Evolutionary conservation across 2,888 invertebrate species (phyloP).

Genomic region (Polydrusus tereticollis): DNA sequence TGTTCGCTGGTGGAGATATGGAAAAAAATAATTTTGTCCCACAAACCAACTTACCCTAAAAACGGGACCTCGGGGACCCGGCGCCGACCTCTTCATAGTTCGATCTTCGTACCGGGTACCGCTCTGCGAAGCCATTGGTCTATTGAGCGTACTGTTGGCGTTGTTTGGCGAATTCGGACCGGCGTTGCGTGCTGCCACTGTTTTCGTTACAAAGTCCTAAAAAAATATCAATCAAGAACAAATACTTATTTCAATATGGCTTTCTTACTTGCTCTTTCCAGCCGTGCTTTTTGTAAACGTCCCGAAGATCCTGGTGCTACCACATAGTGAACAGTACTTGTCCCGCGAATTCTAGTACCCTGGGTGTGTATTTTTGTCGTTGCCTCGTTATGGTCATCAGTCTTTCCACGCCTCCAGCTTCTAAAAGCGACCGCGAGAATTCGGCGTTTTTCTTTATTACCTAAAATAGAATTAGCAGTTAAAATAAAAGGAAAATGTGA

Average conservation of each 20-base stretch:
- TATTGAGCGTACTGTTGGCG: slow-evolving; percentile 92
- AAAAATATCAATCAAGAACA: background rate
- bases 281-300: slow-evolving; percentile 95
- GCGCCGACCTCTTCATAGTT: slow-evolving; percentile 81
- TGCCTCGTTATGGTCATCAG: slow-evolving; percentile 92
- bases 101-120: slow-evolving; percentile 94
- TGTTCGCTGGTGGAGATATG: too few relatives aligned
- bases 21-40: too few relatives aligned
- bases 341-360: slow-evolving; percentile 96
- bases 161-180: slow-evolving; percentile 87
- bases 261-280: slow-evolving; percentile 86
- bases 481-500: background rate
- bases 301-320: slow-evolving; percentile 94
- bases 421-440: slow-evolving; percentile 91
- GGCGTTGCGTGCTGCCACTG: slow-evolving; percentile 79
- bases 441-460: slow-evolving; percentile 93
- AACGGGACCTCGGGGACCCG: slow-evolving; percentile 68
- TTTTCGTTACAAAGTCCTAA: slow-evolving; percentile 92
- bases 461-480: slow-evolving; percentile 19
- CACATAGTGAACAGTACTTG: slow-evolving; percentile 95
- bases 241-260: background rate
- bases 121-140: slow-evolving; percentile 96
- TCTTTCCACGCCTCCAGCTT: slow-evolving; percentile 94
- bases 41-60: slow-evolving; percentile 69
- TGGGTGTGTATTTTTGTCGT: slow-evolving; percentile 90